Conservation (phyloP, 2,113 vertebrate genomes). For the Trinectes maculatus region DNA sequence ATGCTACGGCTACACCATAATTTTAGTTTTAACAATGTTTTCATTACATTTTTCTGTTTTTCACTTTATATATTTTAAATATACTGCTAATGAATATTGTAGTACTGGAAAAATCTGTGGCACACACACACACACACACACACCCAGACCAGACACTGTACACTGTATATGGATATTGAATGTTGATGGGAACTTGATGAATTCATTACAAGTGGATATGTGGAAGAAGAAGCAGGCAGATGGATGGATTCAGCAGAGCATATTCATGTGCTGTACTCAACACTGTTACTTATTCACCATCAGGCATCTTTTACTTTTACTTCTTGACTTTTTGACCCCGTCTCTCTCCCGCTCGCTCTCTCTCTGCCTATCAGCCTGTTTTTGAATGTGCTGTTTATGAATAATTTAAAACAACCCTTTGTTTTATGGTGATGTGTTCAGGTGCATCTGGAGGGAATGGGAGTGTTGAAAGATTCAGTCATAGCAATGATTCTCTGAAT, state of each 20-base stretch:
- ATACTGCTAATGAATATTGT: too few species aligned
- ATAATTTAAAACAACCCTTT: slow-evolving; percentile 19
- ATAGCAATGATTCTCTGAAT: neutral
- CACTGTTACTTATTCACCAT: slow-evolving; percentile 1
- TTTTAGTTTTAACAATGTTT: too few species aligned
- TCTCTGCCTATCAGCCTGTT: slow-evolving; percentile 7
- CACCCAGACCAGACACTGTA: too few species aligned
- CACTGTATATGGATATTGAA: neutral
- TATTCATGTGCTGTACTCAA: slow-evolving; percentile 11
- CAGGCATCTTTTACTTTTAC: slow-evolving; percentile 32
- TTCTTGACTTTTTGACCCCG: slow-evolving; percentile 7
- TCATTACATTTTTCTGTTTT: too few species aligned
- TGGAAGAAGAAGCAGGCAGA: slow-evolving; percentile 36
- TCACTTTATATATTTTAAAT: too few species aligned
- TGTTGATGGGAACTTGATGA: slow-evolving; percentile 16
- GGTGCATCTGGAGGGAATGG: slow-evolving; percentile 3
- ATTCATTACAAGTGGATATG: slow-evolving; percentile 26
- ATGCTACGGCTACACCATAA: too few species aligned
- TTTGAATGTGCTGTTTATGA: neutral
- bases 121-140: slow-evolving; percentile 5
- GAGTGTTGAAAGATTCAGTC: slow-evolving; percentile 13
- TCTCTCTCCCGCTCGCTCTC: too few species aligned
- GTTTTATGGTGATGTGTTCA: neutral
- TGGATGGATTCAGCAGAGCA: slow-evolving; percentile 36
- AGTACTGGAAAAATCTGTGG: too few species aligned